These are phyloP conservation scores for Erannis defoliaria DNA, from an alignment of 2,888 invertebrate genomes.

Conservation along the genomic window DNA sequence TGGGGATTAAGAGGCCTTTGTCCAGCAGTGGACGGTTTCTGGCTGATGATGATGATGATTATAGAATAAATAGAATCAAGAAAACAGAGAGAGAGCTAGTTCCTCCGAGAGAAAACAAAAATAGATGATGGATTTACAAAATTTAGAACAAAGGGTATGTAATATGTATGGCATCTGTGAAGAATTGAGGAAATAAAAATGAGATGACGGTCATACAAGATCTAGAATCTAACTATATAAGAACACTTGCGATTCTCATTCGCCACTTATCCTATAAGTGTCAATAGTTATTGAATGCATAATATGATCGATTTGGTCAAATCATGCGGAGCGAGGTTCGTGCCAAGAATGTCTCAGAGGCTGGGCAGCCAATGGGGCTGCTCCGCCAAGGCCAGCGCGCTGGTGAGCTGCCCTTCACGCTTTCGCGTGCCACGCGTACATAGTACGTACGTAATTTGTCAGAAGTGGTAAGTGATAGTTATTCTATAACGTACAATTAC, in stretches of 20 bases:
- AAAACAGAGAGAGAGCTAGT: no score
- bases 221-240: no score
- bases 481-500: constrained; percentile 26
- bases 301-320: constrained; percentile 24
- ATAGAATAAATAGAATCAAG: no score
- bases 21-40: no score
- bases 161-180: no score
- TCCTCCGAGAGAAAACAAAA: no score
- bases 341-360: constrained; percentile 40
- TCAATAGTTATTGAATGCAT: neutral
- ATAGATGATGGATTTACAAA: no score
- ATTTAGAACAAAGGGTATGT: no score
- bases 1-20: no score
- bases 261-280: neutral
- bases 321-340: constrained; percentile 38
- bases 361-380: constrained; percentile 31
- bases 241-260: neutral
- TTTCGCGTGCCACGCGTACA: constrained; percentile 60
- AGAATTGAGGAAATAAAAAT: neutral
- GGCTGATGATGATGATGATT: no score
- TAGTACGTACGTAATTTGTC: constrained; percentile 22
- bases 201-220: no score
- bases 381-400: constrained; percentile 48
- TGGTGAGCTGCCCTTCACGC: constrained; percentile 69
- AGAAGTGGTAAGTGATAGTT: constrained; percentile 12